These are phyloP conservation scores for Valencia hispanica DNA, from an alignment of 2,797 vertebrate species.

Conservation along the genomic window DNA sequence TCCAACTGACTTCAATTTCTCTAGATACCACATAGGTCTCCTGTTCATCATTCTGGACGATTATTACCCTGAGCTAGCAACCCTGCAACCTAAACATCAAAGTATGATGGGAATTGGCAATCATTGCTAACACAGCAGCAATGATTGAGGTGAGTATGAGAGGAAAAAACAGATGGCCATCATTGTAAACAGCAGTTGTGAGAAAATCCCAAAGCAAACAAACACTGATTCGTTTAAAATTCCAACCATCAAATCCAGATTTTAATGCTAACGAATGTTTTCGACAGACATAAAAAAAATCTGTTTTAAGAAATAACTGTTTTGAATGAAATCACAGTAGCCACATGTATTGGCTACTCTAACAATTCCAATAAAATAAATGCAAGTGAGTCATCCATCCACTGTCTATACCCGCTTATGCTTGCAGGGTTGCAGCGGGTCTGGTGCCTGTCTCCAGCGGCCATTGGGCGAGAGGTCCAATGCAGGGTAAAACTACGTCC, in stretches of 20 bases:
- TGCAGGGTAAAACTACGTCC: not conserved
- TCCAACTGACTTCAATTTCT: slow-evolving; percentile 45
- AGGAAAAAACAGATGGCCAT: not conserved
- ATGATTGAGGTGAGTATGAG: not conserved
- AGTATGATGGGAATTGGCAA: slow-evolving; percentile 12
- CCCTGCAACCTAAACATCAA: slow-evolving; percentile 16
- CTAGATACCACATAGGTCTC: slow-evolving; percentile 43
- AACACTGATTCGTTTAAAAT: not conserved
- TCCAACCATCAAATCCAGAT: not conserved
- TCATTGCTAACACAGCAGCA: slow-evolving; percentile 5
- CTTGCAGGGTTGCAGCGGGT: not conserved
- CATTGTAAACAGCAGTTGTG: not conserved
- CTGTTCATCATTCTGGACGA: slow-evolving; percentile 41
- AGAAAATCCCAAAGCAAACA: not conserved
- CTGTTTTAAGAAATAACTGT: not conserved
- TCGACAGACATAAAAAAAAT: not conserved
- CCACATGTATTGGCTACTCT: not conserved
- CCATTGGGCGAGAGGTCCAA: not conserved
- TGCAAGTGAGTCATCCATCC: not conserved
- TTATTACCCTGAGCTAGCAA: slow-evolving; percentile 29
- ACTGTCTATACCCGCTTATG: not conserved
- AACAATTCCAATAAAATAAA: not conserved
- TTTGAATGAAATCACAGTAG: not conserved
- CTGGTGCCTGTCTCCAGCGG: not conserved
- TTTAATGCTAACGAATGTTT: not conserved